phyloP scores from a whole-genome alignment of 1,140 invertebrate genomes.

The Geopemphigus sp. region DNA sequence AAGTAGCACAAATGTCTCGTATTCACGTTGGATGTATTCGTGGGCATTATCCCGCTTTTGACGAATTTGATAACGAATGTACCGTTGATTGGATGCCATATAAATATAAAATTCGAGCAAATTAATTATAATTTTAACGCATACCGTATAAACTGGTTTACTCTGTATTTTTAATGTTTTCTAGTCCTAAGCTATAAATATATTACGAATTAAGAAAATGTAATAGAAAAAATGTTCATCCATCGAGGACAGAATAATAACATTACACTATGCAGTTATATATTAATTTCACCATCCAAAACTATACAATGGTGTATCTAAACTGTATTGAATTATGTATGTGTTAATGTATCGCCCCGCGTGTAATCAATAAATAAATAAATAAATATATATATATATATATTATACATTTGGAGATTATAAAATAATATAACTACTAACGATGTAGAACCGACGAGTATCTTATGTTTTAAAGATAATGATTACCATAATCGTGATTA shows the following conservation, averaged over 20 bases:
- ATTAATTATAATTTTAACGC: neutral
- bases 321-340: no score
- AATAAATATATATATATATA: neutral
- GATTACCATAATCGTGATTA: neutral
- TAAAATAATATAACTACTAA: neutral
- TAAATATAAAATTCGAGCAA: no score
- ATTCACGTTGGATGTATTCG: no score
- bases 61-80: no score
- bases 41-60: no score
- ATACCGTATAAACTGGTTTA: neutral
- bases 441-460: slow-evolving; percentile 18
- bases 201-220: slow-evolving; percentile 1
- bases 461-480: neutral
- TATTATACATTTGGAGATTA: neutral
- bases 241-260: neutral
- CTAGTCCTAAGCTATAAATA: slow-evolving; percentile 7
- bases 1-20: no score
- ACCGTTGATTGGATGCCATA: no score
- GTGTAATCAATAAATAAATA: no score
- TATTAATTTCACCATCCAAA: no score
- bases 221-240: neutral
- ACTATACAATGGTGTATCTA: no score
- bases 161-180: slow-evolving; percentile 15
- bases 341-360: no score
- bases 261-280: neutral